These are phyloP conservation scores for Hypsopygia costalis DNA, from an alignment of 2,888 invertebrate genomes.

Conservation along the genomic window DNA sequence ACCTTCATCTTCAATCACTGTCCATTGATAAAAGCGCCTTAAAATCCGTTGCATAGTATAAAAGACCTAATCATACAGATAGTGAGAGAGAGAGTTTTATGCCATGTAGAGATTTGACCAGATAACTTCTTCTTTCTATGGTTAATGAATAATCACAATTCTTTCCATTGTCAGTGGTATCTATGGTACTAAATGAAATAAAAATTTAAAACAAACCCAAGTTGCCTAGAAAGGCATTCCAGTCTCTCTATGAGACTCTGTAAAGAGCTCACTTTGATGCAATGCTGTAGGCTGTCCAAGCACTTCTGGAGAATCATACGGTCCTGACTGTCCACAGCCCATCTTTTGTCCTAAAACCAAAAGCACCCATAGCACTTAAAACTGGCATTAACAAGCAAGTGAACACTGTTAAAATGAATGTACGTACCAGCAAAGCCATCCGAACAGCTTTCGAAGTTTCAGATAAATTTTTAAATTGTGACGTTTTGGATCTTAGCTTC, in stretches of 20 bases:
- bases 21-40: too few species aligned
- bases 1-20: too few species aligned
- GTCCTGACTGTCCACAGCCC: slow-evolving; percentile 92
- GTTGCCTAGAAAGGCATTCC: slow-evolving; percentile 93
- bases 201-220: slow-evolving; percentile 81
- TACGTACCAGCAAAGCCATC: slow-evolving; percentile 89
- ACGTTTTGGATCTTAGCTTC: slow-evolving; percentile 90
- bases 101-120: too few species aligned
- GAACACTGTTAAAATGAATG: too few species aligned
- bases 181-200: too few species aligned
- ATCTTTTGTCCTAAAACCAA: slow-evolving; percentile 89
- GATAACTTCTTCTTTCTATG: too few species aligned
- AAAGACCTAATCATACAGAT: too few species aligned
- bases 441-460: slow-evolving; percentile 94
- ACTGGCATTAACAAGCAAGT: too few species aligned
- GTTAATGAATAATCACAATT: too few species aligned
- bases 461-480: slow-evolving; percentile 89
- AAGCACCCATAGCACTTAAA: not conserved
- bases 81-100: too few species aligned
- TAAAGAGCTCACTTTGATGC: slow-evolving; percentile 94
- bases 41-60: too few species aligned
- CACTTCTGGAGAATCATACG: slow-evolving; percentile 93
- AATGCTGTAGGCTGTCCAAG: slow-evolving; percentile 94
- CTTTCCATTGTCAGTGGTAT: too few species aligned
- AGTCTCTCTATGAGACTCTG: slow-evolving; percentile 95